Evolutionary conservation across 1,140 invertebrate species (phyloP), one percentile per base, ranked within the genome.

Genomic region (Oedothorax gibbosus): DNA sequence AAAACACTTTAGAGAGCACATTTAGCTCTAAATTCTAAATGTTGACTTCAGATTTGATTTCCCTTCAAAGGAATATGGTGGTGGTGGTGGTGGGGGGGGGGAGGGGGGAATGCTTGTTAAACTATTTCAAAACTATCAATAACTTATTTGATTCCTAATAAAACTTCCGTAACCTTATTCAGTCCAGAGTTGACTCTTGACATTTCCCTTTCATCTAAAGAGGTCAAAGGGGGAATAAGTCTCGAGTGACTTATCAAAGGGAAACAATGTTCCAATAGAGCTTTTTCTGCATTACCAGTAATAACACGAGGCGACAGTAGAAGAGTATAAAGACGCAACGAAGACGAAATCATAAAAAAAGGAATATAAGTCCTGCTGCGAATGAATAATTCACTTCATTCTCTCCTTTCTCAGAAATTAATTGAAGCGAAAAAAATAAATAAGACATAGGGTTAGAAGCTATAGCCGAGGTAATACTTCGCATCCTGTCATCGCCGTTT

Each of bases 301-400:
- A 12, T 9, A 9, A 7, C 6, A 15, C 0, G n/a, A 65, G 12
- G 18, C 53, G n/a, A n/a, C 10, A 15, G 12, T 15, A 71, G 53
- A 72, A 72, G 15, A 54, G 51, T 14, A 54, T 18, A 71, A 71
- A 6, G 18, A 71, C 49, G 12, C 18, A 71, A 71, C 20, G 18
- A 73, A 75, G 10, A 3, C 49, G 57, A 77, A 21, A n/a, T 18
- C n/a, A 68, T 14, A 69, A 35, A 18, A 35, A n/a, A 35, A 5
- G 35, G 14, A 20, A 71, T 57, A 81, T 60, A 71, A 81, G 60
- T 56, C 78, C 57, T 11, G 64, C 54, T 21, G 64, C 14, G 66
- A 81, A 81, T 81, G 78, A 81, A 81, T 81, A 81, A 81, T 81
- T 81, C 78, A 81, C 71, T 68, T 71, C 66, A 81, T 57, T 71